These are phyloP conservation scores for Cottoperca gobio DNA, from an alignment of 2,797 vertebrate species.

Conservation along the genomic window DNA sequence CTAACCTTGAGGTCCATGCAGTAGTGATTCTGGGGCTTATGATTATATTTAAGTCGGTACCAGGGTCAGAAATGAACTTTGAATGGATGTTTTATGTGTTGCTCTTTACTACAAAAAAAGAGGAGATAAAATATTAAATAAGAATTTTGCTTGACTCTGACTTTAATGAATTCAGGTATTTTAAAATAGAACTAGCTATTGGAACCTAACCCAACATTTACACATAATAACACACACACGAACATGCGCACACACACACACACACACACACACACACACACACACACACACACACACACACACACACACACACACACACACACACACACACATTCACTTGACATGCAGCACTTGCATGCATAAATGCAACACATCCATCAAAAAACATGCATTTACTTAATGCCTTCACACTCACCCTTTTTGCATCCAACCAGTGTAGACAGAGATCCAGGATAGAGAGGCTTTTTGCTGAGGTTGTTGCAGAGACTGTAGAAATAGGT, in stretches of 20 bases:
- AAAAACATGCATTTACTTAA: slow-evolving; percentile 52
- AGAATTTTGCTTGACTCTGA: slow-evolving; percentile 22
- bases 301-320: slow-evolving; percentile 11
- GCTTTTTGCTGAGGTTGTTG: slow-evolving; percentile 77
- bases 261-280: background rate
- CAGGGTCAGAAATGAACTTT: background rate
- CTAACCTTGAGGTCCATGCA: background rate
- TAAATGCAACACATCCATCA: slow-evolving; percentile 43
- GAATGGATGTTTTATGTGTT: slow-evolving; percentile 16
- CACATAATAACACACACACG: background rate
- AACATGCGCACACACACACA: background rate
- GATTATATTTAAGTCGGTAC: background rate
- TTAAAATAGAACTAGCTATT: slow-evolving; percentile 11
- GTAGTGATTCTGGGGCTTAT: background rate
- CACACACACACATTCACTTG: slow-evolving; percentile 12
- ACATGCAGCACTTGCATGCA: slow-evolving; percentile 38
- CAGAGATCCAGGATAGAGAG: slow-evolving; percentile 53
- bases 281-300: slow-evolving; percentile 1
- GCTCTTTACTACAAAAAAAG: background rate
- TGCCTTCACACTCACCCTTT: slow-evolving; percentile 50
- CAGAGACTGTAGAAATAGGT: slow-evolving; percentile 80
- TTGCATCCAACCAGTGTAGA: slow-evolving; percentile 49
- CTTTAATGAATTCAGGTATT: slow-evolving; percentile 34
- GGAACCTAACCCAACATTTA: slow-evolving; percentile 6
- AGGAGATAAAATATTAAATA: slow-evolving; percentile 15